Percentiles rank a stretch among this genome's conserved stretches.
Evolutionary conservation across 2,888 invertebrate species (phyloP).

Genomic region (Plebejus argus): DNA sequence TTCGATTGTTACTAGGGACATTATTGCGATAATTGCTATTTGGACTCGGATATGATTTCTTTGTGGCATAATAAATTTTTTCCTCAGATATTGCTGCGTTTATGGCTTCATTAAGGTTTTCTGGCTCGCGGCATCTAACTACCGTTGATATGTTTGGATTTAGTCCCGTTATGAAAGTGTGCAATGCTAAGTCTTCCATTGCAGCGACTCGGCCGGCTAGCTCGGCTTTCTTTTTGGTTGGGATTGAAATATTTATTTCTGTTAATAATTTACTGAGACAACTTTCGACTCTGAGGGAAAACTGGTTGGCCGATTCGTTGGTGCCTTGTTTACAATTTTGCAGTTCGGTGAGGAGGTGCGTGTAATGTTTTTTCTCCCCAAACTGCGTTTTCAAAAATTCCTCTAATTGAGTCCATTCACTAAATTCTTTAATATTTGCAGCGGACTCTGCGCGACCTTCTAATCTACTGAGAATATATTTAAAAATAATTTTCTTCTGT

Average conservation of each 20-base stretch:
- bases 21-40: not conserved
- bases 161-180: conserved; percentile 27
- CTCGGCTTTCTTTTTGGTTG: conserved; percentile 29
- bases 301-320: conserved; percentile 30
- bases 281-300: conserved; percentile 25
- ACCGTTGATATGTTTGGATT: conserved; percentile 26
- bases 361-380: conserved; percentile 31
- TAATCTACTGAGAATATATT: not conserved
- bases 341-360: conserved; percentile 31
- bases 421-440: not conserved
- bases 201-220: conserved; percentile 29
- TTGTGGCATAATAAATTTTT: not conserved
- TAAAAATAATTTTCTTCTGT: not conserved
- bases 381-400: conserved; percentile 28
- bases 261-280: conserved; percentile 29
- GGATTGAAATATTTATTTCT: conserved; percentile 32
- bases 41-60: not conserved
- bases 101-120: not conserved
- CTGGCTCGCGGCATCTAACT: not conserved
- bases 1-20: not conserved
- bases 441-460: not conserved
- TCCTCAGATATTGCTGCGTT: not conserved
- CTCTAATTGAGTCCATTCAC: not conserved
- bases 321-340: conserved; percentile 28
- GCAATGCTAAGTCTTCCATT: conserved; percentile 28